These are phyloP conservation scores for Cervus canadensis DNA, from an alignment of 2,113 vertebrate genomes.

Conservation along the genomic window DNA sequence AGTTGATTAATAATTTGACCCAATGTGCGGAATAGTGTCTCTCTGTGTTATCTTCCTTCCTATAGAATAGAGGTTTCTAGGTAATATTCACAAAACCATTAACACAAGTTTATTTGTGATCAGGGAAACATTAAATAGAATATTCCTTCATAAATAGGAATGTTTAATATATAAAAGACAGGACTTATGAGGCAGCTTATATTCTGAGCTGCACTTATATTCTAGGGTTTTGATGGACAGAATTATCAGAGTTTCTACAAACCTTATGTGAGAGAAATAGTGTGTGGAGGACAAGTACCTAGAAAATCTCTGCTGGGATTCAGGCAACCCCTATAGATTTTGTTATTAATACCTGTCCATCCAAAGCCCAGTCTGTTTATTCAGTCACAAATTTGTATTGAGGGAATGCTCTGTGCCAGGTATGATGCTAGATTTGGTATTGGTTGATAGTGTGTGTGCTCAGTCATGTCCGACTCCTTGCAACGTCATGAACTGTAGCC, in stretches of 20 bases:
- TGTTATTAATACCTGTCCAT: not conserved
- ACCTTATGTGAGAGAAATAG: not conserved
- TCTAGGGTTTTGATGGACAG: not conserved
- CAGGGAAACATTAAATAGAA: not conserved
- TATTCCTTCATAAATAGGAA: not conserved
- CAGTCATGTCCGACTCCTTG: rapidly evolving
- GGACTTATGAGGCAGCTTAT: not conserved
- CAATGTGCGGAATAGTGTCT: not conserved
- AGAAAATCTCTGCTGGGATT: not conserved
- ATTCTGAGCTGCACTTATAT: not conserved
- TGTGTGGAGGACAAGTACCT: not conserved
- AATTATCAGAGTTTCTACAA: not conserved
- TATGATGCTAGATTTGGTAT: not conserved
- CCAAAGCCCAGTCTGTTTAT: not conserved
- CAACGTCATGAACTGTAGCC: not conserved
- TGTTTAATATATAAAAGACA: not conserved
- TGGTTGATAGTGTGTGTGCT: not conserved
- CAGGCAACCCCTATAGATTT: not conserved
- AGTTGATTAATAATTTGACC: not conserved
- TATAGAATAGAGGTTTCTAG: not conserved
- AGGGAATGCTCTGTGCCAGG: not conserved
- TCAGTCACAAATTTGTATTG: not conserved
- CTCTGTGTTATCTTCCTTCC: not conserved
- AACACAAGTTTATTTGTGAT: not conserved
- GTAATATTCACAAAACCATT: not conserved